A percentile compares a stretch with the other conserved stretches of the same genome.
phyloP scores from a whole-genome alignment of 2,797 vertebrate species.

The Okamejei kenojei region DNA sequence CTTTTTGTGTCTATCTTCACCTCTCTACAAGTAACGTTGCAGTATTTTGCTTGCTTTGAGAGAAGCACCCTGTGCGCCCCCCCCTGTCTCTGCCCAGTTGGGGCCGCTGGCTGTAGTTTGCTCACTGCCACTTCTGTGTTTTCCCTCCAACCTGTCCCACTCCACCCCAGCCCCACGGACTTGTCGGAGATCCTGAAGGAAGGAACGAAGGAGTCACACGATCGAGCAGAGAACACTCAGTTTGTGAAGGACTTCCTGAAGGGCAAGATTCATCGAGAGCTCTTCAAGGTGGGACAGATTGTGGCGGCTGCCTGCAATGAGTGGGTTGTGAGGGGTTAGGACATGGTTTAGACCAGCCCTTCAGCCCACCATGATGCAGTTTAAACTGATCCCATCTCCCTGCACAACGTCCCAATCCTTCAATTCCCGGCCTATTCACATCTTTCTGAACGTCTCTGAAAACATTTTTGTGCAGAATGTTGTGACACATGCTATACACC shows the following conservation, averaged over 20 bases:
- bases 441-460: too few relatives aligned
- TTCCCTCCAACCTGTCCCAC: not conserved
- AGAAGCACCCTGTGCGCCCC: not conserved
- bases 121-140: not conserved
- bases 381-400: too few relatives aligned
- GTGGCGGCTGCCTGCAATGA: not conserved
- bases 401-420: too few relatives aligned
- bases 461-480: too few relatives aligned
- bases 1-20: not conserved
- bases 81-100: too few relatives aligned
- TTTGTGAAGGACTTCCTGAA: slow-evolving; percentile 94
- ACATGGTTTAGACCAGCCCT: not conserved
- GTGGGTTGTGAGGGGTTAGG: not conserved
- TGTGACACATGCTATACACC: too few relatives aligned
- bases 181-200: slow-evolving; percentile 87
- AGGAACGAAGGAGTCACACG: slow-evolving; percentile 86
- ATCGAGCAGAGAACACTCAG: slow-evolving; percentile 83
- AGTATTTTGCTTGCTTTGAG: not conserved
- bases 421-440: too few relatives aligned
- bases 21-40: not conserved
- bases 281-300: slow-evolving; percentile 75
- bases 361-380: too few relatives aligned
- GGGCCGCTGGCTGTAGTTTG: not conserved
- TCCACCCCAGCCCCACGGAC: slow-evolving; percentile 66
- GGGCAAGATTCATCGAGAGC: slow-evolving; percentile 79